Percentiles rank a stretch among this genome's conserved stretches.
phyloP scores from a whole-genome alignment of 2,797 vertebrate genomes.

The Okamejei kenojei region DNA sequence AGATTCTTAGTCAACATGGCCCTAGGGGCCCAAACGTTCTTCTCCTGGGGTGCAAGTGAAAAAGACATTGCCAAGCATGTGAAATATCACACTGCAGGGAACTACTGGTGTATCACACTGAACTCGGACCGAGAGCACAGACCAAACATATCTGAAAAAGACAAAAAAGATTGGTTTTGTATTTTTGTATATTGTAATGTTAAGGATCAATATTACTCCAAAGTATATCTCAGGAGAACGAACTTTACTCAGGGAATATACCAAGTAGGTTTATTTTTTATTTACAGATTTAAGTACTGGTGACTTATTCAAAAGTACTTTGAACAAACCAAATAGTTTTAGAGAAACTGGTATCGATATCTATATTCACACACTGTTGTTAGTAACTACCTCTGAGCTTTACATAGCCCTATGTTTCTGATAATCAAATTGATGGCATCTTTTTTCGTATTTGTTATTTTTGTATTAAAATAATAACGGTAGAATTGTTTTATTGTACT shows the following conservation, averaged over 20 bases:
- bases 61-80: slow-evolving; percentile 44
- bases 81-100: slow-evolving; percentile 25
- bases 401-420: slow-evolving; percentile 67
- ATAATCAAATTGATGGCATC: slow-evolving; percentile 56
- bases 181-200: slow-evolving; percentile 69
- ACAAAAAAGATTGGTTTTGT: slow-evolving; percentile 61
- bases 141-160: slow-evolving; percentile 64
- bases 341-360: slow-evolving; percentile 60
- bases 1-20: slow-evolving; percentile 43
- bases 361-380: slow-evolving; percentile 71
- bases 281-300: slow-evolving; percentile 72
- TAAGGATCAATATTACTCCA: slow-evolving; percentile 71
- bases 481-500: slow-evolving; percentile 52
- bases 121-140: slow-evolving; percentile 70
- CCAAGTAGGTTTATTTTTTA: slow-evolving; percentile 70
- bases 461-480: slow-evolving; percentile 52
- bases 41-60: slow-evolving; percentile 48
- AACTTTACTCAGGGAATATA: slow-evolving; percentile 98
- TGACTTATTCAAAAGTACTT: slow-evolving; percentile 67
- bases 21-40: slow-evolving; percentile 45
- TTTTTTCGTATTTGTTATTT: slow-evolving; percentile 54
- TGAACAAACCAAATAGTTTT: slow-evolving; percentile 71
- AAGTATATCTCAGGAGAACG: slow-evolving; percentile 90
- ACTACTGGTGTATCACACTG: slow-evolving; percentile 47
- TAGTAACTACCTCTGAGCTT: slow-evolving; percentile 95